These are phyloP conservation scores for Acromyrmex echinatior DNA, from an alignment of 1,140 invertebrate species.

Conservation along the genomic window DNA sequence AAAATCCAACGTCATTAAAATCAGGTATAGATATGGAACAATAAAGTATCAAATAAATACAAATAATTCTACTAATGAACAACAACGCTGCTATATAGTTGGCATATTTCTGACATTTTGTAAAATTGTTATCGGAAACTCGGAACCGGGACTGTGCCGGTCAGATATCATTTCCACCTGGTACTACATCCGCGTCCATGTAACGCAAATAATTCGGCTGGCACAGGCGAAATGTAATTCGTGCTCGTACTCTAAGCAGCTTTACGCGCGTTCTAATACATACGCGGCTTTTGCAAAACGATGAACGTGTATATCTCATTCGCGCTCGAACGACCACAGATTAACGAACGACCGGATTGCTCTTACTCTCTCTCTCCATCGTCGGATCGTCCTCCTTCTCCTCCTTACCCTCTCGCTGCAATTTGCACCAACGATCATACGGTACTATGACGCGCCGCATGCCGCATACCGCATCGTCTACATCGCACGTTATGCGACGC, in stretches of 20 bases:
- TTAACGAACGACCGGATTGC: conserved; percentile 75
- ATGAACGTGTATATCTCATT: conserved; percentile 16
- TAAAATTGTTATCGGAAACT: neutral
- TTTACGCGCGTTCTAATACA: conserved; percentile 35
- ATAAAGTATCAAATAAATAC: neutral
- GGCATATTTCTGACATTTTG: neutral
- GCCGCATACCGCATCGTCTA: conserved; percentile 77
- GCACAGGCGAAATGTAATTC: neutral
- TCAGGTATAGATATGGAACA: too few relatives aligned
- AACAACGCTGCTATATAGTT: neutral
- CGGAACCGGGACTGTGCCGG: neutral
- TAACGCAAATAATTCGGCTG: neutral
- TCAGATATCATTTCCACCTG: neutral
- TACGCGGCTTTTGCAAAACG: conserved; percentile 36
- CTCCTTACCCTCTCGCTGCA: conserved; percentile 27
- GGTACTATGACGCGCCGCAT: conserved; percentile 71
- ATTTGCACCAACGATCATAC: conserved; percentile 67
- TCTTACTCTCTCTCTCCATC: neutral
- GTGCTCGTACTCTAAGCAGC: conserved; percentile 19
- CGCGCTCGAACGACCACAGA: conserved; percentile 37
- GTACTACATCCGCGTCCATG: neutral
- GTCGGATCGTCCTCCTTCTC: neutral
- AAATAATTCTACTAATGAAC: neutral
- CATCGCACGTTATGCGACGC: conserved; percentile 70
- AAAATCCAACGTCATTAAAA: neutral